These are phyloP conservation scores for Lipotes vexillifer DNA, from an alignment of 2,113 vertebrate species.

Conservation along the genomic window DNA sequence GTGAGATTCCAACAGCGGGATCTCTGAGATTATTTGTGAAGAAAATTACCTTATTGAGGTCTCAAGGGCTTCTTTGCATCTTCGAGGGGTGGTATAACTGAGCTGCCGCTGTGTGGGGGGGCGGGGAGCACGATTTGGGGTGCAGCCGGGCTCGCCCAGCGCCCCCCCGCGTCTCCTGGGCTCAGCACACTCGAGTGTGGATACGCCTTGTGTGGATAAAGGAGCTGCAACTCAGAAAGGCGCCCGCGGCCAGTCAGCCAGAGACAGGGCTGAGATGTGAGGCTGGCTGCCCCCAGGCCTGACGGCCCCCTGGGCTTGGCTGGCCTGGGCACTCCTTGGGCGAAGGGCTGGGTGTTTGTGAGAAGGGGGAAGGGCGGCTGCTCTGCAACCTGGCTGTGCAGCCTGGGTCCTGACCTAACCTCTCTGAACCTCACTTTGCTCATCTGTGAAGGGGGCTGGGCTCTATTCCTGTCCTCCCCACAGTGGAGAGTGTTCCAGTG, in stretches of 20 bases:
- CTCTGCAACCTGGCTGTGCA: background rate
- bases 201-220: background rate
- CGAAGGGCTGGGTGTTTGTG: rapidly evolving
- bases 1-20: rapidly evolving
- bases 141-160: rapidly evolving
- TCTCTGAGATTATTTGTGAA: background rate
- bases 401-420: too few relatives aligned
- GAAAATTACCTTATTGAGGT: background rate
- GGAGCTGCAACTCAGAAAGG: background rate
- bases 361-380: rapidly evolving
- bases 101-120: background rate
- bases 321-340: background rate
- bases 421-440: background rate
- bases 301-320: background rate
- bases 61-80: background rate
- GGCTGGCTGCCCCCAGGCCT: background rate
- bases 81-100: background rate
- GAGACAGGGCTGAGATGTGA: background rate
- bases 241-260: rapidly evolving
- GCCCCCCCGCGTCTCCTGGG: rapidly evolving
- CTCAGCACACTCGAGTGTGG: background rate
- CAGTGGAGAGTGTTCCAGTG: rapidly evolving
- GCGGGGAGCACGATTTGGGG: background rate
- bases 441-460: background rate
- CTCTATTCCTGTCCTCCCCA: background rate